A percentile compares a stretch with the other conserved stretches of the same genome.
phyloP scores from a whole-genome alignment of 35 echinoderm and acorn worm species.

The Apostichopus japonicus region DNA sequence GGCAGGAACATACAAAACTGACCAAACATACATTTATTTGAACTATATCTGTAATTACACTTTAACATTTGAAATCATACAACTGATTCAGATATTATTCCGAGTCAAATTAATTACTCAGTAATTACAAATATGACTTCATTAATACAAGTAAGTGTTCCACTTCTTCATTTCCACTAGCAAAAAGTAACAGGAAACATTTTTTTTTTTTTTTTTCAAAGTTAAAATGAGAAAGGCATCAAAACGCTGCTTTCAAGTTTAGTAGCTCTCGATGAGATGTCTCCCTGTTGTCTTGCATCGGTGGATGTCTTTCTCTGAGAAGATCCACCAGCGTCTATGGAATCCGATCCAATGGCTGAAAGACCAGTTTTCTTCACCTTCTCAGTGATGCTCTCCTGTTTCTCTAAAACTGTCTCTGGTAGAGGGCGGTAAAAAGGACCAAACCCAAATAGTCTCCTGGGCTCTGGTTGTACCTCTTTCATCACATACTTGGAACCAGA shows the following conservation, averaged over 20 bases:
- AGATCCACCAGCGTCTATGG: neutral
- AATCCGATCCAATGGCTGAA: constrained; percentile 22
- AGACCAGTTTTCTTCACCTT: constrained; percentile 51
- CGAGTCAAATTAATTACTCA: too few relatives aligned
- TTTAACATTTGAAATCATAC: too few relatives aligned
- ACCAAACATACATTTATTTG: too few relatives aligned
- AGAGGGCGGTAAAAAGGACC: constrained; percentile 73
- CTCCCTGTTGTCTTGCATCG: neutral
- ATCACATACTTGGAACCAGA: constrained; percentile 22
- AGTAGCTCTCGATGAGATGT: neutral
- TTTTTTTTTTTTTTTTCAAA: neutral
- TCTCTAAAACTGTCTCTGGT: constrained; percentile 54
- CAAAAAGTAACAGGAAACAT: too few relatives aligned
- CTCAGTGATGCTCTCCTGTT: constrained; percentile 29
- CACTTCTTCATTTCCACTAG: too few relatives aligned
- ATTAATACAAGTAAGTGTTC: too few relatives aligned
- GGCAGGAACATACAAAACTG: too few relatives aligned
- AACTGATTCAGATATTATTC: too few relatives aligned
- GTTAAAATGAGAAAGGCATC: constrained; percentile 55
- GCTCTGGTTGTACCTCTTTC: constrained; percentile 67
- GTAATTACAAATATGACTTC: too few relatives aligned
- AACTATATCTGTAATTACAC: too few relatives aligned
- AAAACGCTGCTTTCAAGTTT: constrained; percentile 29
- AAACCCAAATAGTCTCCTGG: constrained; percentile 74
- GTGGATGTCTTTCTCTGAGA: neutral